Base-by-base conservation (phyloP, 1,140 invertebrate species). In the Littorina saxatilis region DNA sequence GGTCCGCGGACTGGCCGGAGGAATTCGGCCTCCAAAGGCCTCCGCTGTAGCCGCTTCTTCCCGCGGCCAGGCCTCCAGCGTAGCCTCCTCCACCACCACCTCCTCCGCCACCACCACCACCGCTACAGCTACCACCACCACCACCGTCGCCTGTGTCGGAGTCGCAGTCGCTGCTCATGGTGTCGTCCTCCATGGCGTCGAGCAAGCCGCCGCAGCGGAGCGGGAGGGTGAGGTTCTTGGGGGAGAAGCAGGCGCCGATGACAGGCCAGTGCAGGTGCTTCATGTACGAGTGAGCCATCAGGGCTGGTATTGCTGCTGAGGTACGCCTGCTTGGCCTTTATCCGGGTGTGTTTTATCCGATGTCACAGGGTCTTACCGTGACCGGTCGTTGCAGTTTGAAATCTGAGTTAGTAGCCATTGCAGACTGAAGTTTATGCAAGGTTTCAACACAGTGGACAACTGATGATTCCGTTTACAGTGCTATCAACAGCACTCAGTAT, bases 131-230 rank as follows among this genome's bases (percentile, higher is more conserved):
- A 9, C 13, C 76, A 20, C 55, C 73, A 39, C 29, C 85, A 81
- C 39, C 75, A 76, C 15, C 84, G 47, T 82, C 79, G 27, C 85
- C 85, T 58, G 58, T 66, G 77, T 86, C 86, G 39, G 87, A 88
- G 79, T 89, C 88, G 1, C 82, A 85, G 79, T 89, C 88, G 77
- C 87, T 88, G 43, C 87, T 89, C 23, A 82, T 75, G 32, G 63
- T 81, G 47, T 90, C 88, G 63, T 90, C 88, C 50, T 87, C 87
- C 76, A 87, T 82, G 13, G 77, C 40, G 13, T 82, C 81, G 15
- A 79, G 70, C 82, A 83, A 76, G 74, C 15, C 52, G 20, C 27
- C 50, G 58, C 37, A 63, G 17, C 55, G 39, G 17, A 63, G 52
- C 7, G 58, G 35, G 35, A 63, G 52, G 76, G 55, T 40, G 39